These are phyloP conservation scores for Tryphoninae sp. DNA, from an alignment of 2,888 invertebrate species.

Conservation along the genomic window DNA sequence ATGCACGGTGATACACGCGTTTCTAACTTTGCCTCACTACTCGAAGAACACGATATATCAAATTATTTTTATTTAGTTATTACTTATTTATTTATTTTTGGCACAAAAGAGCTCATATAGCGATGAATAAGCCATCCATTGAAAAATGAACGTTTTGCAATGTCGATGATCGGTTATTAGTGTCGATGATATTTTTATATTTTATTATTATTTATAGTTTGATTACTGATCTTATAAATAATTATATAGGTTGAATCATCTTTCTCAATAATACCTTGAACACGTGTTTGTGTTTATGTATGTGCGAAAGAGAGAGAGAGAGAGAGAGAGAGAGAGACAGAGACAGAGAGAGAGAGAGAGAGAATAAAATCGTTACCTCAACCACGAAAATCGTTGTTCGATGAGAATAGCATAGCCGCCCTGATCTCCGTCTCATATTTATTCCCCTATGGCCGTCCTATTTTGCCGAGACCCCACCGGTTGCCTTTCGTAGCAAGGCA, in stretches of 20 bases:
- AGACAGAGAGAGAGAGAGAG: background rate
- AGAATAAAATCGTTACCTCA: conserved; percentile 20
- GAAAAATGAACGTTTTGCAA: no score
- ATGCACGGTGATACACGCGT: conserved; percentile 2
- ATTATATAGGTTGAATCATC: no score
- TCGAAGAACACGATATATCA: background rate
- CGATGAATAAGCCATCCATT: no score
- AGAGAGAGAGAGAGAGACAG: background rate
- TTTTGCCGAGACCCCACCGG: conserved; percentile 39
- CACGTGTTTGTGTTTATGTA: background rate
- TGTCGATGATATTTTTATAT: no score
- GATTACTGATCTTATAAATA: no score
- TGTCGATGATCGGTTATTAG: no score
- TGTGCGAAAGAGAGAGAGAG: background rate
- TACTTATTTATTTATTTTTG: background rate
- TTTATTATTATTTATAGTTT: no score
- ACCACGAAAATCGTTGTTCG: conserved; percentile 50
- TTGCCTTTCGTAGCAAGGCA: conserved; percentile 13
- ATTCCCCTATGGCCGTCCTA: background rate
- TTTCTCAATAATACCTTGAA: background rate
- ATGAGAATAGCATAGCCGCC: conserved; percentile 5
- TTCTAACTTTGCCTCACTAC: background rate
- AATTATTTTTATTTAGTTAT: background rate
- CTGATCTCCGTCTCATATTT: background rate
- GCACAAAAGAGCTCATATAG: background rate